A percentile compares a stretch with the other conserved stretches of the same genome.
These are phyloP conservation scores for Rhombomys opimus DNA, from an alignment of 2,113 vertebrate species.

Conservation along the genomic window DNA sequence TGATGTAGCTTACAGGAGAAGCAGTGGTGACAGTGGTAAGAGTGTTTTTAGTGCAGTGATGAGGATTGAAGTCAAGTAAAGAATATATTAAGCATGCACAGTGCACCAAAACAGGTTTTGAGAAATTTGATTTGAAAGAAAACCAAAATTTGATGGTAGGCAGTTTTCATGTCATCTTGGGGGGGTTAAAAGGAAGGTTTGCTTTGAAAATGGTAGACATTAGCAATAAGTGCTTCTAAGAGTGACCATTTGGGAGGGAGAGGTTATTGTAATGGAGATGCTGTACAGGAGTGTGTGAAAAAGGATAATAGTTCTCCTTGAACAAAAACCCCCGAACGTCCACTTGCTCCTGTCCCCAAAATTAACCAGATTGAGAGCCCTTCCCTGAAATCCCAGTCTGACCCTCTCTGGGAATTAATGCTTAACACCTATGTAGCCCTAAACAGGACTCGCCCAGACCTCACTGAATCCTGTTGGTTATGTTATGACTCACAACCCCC, in stretches of 20 bases:
- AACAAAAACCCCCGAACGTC: too few species aligned
- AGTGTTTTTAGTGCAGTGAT: background rate
- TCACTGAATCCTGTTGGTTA: too few species aligned
- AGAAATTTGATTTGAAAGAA: background rate
- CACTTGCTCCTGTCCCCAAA: too few species aligned
- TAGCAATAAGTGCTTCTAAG: background rate
- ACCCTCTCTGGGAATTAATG: too few species aligned
- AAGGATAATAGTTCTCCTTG: too few species aligned
- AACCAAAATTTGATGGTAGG: background rate
- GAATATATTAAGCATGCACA: background rate
- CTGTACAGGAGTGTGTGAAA: background rate
- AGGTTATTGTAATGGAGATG: background rate
- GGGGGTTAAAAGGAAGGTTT: background rate
- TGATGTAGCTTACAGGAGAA: background rate
- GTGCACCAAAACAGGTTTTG: background rate
- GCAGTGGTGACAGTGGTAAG: background rate
- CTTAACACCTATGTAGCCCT: too few species aligned
- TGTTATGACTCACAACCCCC: too few species aligned
- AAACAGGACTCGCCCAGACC: too few species aligned
- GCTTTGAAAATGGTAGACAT: background rate
- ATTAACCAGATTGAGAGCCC: too few species aligned
- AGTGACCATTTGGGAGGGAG: background rate
- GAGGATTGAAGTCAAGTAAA: background rate
- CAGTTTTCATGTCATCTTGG: too few species aligned
- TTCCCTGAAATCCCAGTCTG: too few species aligned